A percentile compares a stretch with the other conserved stretches of the same genome.
Evolutionary conservation across 2,888 invertebrate genomes (phyloP).

Genomic region (Galerucella calmariensis): DNA sequence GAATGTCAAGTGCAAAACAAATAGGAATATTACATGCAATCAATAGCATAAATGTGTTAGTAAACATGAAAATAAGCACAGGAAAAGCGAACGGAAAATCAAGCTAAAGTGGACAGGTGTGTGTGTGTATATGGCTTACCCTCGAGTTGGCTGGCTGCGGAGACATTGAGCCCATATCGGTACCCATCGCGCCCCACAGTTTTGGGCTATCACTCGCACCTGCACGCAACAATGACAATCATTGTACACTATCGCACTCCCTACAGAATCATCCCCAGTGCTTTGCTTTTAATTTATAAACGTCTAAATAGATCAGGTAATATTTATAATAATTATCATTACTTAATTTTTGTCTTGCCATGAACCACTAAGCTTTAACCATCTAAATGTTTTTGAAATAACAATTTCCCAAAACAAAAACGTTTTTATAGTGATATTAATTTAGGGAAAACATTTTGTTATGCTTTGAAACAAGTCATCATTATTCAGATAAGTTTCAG

Average conservation of each 20-base stretch:
- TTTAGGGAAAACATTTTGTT: too few relatives aligned
- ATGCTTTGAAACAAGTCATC: too few relatives aligned
- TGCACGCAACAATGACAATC: conserved; percentile 65
- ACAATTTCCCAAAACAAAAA: too few relatives aligned
- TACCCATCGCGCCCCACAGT: conserved; percentile 68
- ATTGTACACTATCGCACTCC: conserved; percentile 50
- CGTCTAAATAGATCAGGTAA: too few relatives aligned
- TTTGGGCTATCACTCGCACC: conserved; percentile 69
- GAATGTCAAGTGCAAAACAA: not conserved
- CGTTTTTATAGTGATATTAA: too few relatives aligned
- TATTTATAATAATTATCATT: too few relatives aligned
- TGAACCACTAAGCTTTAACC: not conserved
- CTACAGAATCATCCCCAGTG: conserved; percentile 56
- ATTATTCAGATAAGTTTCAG: not conserved
- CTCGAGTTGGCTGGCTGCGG: conserved; percentile 70
- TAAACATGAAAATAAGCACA: conserved; percentile 16
- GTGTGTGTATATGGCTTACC: conserved; percentile 67
- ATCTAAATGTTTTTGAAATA: not conserved
- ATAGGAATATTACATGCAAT: conserved; percentile 19
- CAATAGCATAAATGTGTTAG: conserved; percentile 23
- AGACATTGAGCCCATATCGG: conserved; percentile 68
- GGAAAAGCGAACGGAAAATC: conserved; percentile 49
- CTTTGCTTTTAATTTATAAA: conserved; percentile 26
- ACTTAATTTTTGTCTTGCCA: too few relatives aligned
- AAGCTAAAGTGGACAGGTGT: conserved; percentile 57